Percentiles rank a stretch among this genome's conserved stretches.
Evolutionary conservation across 1,140 invertebrate species (phyloP).

Genomic region (Apis florea): DNA sequence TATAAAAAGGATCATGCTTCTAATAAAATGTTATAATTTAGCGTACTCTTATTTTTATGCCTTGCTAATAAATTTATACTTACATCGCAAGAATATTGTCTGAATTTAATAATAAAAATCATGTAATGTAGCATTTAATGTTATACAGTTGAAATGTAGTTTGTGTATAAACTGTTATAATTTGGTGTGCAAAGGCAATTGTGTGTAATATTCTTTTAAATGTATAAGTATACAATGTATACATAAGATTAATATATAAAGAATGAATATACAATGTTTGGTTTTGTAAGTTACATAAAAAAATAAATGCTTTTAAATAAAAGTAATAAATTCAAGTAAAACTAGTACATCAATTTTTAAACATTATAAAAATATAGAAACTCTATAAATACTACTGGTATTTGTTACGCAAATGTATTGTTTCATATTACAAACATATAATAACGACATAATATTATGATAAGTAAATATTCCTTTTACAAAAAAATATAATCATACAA

Average conservation of each 20-base stretch:
- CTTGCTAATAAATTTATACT: slow-evolving; percentile 17
- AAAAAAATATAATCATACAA: slow-evolving; percentile 16
- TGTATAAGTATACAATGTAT: slow-evolving; percentile 9
- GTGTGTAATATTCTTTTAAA: slow-evolving; percentile 24
- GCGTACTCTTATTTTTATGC: slow-evolving; percentile 10
- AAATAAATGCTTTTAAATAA: slow-evolving; percentile 12
- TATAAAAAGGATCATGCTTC: slow-evolving; percentile 25
- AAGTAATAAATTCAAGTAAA: slow-evolving; percentile 7
- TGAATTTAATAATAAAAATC: slow-evolving; percentile 15
- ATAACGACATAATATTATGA: not conserved
- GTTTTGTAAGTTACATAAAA: slow-evolving; percentile 35
- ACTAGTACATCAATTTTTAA: slow-evolving; percentile 3
- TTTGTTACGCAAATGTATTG: slow-evolving; percentile 1
- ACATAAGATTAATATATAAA: not conserved
- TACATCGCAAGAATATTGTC: not conserved
- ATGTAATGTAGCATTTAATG: slow-evolving; percentile 24
- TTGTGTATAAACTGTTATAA: slow-evolving; percentile 23
- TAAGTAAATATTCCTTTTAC: slow-evolving; percentile 11
- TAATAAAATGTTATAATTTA: slow-evolving; percentile 36
- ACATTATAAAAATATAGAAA: slow-evolving; percentile 6
- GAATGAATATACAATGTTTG: slow-evolving; percentile 22
- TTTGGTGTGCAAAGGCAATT: slow-evolving; percentile 17
- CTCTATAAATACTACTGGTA: slow-evolving; percentile 3
- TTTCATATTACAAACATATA: slow-evolving; percentile 4
- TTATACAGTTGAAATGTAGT: slow-evolving; percentile 20